A percentile compares a stretch with the other conserved stretches of the same genome.
These are phyloP conservation scores for Sylvilagus floridanus DNA, from an alignment of 2,797 vertebrate species.

Conservation along the genomic window DNA sequence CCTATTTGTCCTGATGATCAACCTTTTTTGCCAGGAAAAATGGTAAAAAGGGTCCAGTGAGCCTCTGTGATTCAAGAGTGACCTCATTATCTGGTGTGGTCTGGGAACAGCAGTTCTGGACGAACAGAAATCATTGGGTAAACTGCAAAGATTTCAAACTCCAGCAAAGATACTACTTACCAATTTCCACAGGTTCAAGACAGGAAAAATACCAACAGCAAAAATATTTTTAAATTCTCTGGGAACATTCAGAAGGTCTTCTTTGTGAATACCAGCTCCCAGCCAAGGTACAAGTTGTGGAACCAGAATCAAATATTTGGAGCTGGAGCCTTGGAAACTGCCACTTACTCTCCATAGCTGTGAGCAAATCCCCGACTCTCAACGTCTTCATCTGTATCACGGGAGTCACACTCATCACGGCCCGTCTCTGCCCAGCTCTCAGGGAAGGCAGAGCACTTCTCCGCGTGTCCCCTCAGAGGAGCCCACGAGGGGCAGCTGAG, in stretches of 20 bases:
- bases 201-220: conserved; percentile 62
- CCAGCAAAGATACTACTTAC: conserved; percentile 1
- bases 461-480: background rate
- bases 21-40: background rate
- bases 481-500: conserved; percentile 50
- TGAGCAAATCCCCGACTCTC: conserved; percentile 10
- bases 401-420: background rate
- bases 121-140: conserved; percentile 29
- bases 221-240: conserved; percentile 47
- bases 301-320: background rate
- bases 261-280: background rate
- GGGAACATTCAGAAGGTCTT: background rate
- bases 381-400: background rate
- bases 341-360: background rate
- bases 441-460: background rate
- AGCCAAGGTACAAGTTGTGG: background rate
- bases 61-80: conserved; percentile 28
- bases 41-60: background rate
- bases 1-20: background rate
- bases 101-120: conserved; percentile 10
- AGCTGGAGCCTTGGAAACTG: background rate
- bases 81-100: conserved; percentile 48
- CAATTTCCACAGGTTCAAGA: conserved; percentile 52
- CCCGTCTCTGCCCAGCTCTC: background rate
- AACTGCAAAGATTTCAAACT: conserved; percentile 47